Conservation (phyloP, 2,888 invertebrate genomes). For the Linyphia triangularis region DNA sequence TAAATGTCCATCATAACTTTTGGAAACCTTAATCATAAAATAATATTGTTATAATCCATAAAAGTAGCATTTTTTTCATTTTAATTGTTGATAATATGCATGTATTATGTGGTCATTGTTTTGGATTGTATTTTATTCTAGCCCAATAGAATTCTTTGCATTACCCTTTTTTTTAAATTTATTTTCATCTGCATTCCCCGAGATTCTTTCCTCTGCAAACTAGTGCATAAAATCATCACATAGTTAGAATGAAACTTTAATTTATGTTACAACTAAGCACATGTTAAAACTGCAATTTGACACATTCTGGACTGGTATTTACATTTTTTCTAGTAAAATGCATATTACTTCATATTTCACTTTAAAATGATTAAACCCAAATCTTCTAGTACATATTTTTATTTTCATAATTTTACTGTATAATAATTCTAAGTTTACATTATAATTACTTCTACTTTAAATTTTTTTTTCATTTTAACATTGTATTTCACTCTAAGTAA, state of each 20-base stretch:
- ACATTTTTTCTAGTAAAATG: too few species aligned
- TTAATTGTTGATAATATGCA: background rate
- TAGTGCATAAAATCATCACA: background rate
- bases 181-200: too few species aligned
- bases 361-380: too few species aligned
- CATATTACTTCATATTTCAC: too few species aligned
- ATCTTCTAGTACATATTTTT: too few species aligned
- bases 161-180: background rate
- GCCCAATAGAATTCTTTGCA: background rate
- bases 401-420: too few species aligned
- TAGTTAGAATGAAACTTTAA: background rate
- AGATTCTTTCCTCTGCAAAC: too few species aligned
- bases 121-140: background rate
- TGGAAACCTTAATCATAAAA: background rate
- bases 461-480: too few species aligned
- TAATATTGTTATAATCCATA: background rate
- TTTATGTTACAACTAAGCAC: constrained; percentile 4
- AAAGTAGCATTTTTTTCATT: background rate
- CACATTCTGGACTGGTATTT: too few species aligned
- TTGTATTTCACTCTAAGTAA: too few species aligned
- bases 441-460: too few species aligned
- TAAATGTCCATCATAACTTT: background rate
- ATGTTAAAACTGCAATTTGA: constrained; percentile 28
- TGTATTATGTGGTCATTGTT: background rate
- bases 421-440: too few species aligned